Conservation (phyloP, 2,888 invertebrate species). For the Troilus luridus region DNA sequence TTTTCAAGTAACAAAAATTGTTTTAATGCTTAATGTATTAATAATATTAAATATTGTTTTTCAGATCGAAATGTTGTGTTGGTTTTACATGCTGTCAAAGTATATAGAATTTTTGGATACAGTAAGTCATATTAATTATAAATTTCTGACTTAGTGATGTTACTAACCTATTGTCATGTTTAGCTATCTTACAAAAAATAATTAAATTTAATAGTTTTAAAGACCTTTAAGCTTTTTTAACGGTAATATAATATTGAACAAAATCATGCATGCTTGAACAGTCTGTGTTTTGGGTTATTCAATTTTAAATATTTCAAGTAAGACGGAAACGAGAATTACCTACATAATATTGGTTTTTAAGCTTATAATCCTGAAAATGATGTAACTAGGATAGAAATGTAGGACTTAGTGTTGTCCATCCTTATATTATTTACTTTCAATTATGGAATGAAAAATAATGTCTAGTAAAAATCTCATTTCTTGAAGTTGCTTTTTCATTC, state of each 20-base stretch:
- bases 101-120: conserved; percentile 75
- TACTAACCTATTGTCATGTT: background rate
- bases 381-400: too few relatives aligned
- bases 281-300: too few relatives aligned
- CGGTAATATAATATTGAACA: background rate
- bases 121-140: conserved; percentile 69
- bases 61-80: conserved; percentile 72
- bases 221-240: background rate
- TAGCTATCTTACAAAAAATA: background rate
- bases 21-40: background rate
- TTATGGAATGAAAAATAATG: too few relatives aligned
- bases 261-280: background rate
- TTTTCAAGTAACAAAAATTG: background rate
- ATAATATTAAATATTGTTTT: conserved; percentile 61
- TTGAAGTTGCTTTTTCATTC: too few relatives aligned
- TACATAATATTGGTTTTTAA: too few relatives aligned
- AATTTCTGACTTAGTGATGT: background rate
- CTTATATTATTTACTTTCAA: too few relatives aligned
- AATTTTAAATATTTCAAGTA: too few relatives aligned
- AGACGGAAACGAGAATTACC: too few relatives aligned
- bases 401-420: too few relatives aligned
- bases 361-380: too few relatives aligned
- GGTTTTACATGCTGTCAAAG: conserved; percentile 75
- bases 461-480: too few relatives aligned
- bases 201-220: background rate